A percentile compares a stretch with the other conserved stretches of the same genome.
phyloP scores from a whole-genome alignment of 1,140 invertebrate species.

The Sminthurinus signatus region DNA sequence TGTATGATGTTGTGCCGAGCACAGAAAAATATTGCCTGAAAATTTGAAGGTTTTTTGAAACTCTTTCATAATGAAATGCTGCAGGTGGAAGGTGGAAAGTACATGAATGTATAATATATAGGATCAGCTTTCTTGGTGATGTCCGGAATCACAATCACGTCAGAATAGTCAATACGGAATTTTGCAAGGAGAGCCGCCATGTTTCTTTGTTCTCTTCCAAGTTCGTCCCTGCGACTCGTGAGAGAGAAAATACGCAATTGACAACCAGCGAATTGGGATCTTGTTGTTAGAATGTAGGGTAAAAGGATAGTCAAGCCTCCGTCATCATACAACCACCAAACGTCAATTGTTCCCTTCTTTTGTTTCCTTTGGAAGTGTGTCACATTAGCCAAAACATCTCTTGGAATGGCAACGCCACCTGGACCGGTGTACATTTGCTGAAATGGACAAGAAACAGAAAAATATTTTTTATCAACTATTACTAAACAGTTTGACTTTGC shows the following conservation, averaged over 20 bases:
- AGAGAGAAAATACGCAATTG: constrained; percentile 85
- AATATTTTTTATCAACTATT: no score
- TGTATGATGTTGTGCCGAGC: no score
- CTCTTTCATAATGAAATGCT: no score
- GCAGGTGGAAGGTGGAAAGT: no score
- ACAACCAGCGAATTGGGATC: constrained; percentile 72
- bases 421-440: no score
- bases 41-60: no score
- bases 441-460: no score
- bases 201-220: constrained; percentile 80
- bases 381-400: constrained; percentile 58
- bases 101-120: no score
- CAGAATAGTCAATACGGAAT: constrained; percentile 87
- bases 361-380: constrained; percentile 57
- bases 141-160: constrained; percentile 81
- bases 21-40: no score
- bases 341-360: constrained; percentile 80
- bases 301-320: constrained; percentile 77
- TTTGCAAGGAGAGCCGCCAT: constrained; percentile 88
- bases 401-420: constrained; percentile 53
- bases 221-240: constrained; percentile 72
- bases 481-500: no score
- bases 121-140: constrained; percentile 63
- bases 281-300: constrained; percentile 84
- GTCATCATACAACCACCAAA: constrained; percentile 90